Evolutionary conservation across 2,888 invertebrate species (phyloP), one percentile per base, ranked within the genome.

Genomic region (Dicycla oo): DNA sequence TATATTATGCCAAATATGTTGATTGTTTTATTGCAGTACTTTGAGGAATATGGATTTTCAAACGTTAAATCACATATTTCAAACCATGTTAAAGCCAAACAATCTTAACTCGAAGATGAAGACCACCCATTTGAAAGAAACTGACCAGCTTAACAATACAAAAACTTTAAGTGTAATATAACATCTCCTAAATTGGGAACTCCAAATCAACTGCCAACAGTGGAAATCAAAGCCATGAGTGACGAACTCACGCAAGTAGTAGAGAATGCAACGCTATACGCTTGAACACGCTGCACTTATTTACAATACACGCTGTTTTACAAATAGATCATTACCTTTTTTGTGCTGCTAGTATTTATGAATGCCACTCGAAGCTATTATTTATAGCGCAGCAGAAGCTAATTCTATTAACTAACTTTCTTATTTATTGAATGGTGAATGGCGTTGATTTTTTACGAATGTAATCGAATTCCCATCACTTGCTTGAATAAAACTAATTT

Each of bases 251-350:
- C 77, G 60, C 77, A 69, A 65, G 49, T 54, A 34, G 3, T 20
- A 2, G 13, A 26, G 69, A 76, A 80, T 81, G 66, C 43, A 54
- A 54, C 11, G 38, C 38, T 47, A 8, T 13, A 73, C 54, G 77
- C 72, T 54, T 60, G 73, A 81, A 68, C 69, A 73, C 72, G 63
- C 69, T 49, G n/a, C 67, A 69, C 51, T 20, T 73, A 76, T 81
- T 69, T 60, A 61, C 60, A 73, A 56, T 66, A 40, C 69, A 69
- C 64, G 49, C 65, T 71, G 81, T 64, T 81, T 68, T 81, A 73
- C 78, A 71, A 81, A 73, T 66, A 77, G 77, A 69, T 70, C 62
- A 47, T 71, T 64, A 60, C 23, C 34, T 65, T 72, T 69, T 80
- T 60, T 62, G 45, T 45, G 4, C 23, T 54, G 3, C 0, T 23